Percentiles rank a stretch among this genome's conserved stretches.
Evolutionary conservation across 2,113 vertebrate species (phyloP).

Genomic region (Oryzias celebensis): DNA sequence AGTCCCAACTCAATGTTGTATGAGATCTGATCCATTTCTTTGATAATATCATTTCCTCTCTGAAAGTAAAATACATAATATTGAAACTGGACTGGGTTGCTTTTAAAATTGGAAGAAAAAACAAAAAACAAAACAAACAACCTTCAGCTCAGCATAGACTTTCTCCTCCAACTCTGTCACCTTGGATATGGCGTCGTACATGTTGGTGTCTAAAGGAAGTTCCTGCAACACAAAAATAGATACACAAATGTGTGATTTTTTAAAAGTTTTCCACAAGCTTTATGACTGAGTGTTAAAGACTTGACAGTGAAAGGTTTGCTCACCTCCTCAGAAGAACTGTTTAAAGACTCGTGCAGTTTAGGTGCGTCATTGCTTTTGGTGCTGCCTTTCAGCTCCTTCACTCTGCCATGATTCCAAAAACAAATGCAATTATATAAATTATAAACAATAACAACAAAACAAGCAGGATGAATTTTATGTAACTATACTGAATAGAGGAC

Average conservation of each 20-base stretch:
- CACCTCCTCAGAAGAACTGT: slow-evolving; percentile 71
- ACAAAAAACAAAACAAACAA: not conserved
- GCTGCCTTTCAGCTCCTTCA: slow-evolving; percentile 73
- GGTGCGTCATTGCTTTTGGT: slow-evolving; percentile 31
- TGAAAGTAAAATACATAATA: slow-evolving; percentile 13
- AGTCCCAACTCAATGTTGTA: slow-evolving; percentile 58
- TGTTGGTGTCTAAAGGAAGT: slow-evolving; percentile 27
- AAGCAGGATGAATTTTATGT: no score
- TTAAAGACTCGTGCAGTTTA: slow-evolving; percentile 35
- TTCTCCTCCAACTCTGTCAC: slow-evolving; percentile 68
- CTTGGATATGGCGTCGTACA: slow-evolving; percentile 67
- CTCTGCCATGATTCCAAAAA: slow-evolving; percentile 49
- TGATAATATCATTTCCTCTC: slow-evolving; percentile 43
- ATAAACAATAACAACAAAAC: no score
- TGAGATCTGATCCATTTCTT: slow-evolving; percentile 55
- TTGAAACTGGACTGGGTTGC: not conserved
- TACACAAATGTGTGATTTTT: not conserved
- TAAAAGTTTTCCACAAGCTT: not conserved
- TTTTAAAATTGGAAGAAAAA: not conserved
- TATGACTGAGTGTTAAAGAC: not conserved
- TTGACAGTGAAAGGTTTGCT: not conserved
- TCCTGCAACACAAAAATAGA: slow-evolving; percentile 55
- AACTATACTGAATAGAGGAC: no score
- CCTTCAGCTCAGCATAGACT: slow-evolving; percentile 66
- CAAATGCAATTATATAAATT: no score